Evolutionary conservation across 2,797 vertebrate species (phyloP).

Genomic region (Poecile montanus): DNA sequence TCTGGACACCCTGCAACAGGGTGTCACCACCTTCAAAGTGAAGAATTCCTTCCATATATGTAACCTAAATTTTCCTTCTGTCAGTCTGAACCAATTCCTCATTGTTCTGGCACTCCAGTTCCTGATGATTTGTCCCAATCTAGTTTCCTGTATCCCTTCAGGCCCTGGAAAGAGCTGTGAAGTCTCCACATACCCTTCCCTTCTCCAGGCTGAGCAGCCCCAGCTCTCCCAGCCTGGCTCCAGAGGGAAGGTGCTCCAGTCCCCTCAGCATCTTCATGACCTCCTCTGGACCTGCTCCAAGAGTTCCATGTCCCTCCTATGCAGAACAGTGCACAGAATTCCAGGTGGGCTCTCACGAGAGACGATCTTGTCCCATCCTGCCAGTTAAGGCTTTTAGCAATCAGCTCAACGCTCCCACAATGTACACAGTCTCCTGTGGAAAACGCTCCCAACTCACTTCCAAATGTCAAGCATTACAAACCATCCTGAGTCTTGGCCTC

Average conservation of each 20-base stretch:
- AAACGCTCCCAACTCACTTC: background rate
- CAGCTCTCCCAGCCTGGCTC: background rate
- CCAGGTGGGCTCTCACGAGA: accelerated
- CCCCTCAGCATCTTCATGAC: accelerated
- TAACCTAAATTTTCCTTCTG: background rate
- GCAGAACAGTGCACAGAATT: accelerated
- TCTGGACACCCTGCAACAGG: background rate
- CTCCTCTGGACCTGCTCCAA: background rate
- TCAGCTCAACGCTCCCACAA: background rate
- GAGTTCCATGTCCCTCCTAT: background rate
- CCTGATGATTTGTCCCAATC: accelerated
- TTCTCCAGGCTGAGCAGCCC: background rate
- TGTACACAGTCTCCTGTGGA: background rate
- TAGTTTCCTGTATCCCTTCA: background rate
- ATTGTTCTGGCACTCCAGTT: accelerated
- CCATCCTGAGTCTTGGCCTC: accelerated
- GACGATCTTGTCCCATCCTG: background rate
- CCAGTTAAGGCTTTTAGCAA: background rate
- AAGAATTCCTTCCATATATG: background rate
- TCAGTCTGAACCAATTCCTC: accelerated
- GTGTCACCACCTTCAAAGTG: accelerated
- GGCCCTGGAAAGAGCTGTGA: background rate
- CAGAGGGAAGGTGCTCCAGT: accelerated
- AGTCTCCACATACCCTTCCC: background rate
- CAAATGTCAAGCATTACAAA: background rate